These are phyloP conservation scores for Acipenser transmontanus DNA, from an alignment of 2,797 vertebrate species.

Conservation along the genomic window DNA sequence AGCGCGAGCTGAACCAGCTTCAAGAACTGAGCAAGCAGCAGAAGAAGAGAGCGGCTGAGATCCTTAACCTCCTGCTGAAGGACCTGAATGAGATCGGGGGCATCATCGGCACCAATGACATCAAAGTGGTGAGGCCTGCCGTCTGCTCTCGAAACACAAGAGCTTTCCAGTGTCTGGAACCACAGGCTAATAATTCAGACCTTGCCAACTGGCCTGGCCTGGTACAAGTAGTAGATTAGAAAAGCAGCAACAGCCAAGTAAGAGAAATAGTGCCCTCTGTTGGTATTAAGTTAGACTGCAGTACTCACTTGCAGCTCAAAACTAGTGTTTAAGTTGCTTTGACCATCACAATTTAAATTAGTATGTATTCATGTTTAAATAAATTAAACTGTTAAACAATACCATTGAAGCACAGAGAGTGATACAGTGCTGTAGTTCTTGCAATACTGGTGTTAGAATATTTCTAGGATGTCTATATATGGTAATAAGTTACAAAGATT, in stretches of 20 bases:
- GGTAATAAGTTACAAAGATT: too few relatives aligned
- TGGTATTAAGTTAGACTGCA: too few relatives aligned
- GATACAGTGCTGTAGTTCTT: neutral
- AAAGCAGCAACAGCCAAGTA: too few relatives aligned
- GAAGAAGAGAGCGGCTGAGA: constrained; percentile 82
- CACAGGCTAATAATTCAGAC: too few relatives aligned
- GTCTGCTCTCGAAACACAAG: neutral
- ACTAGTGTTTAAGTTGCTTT: too few relatives aligned
- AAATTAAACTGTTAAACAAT: neutral
- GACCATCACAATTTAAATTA: too few relatives aligned
- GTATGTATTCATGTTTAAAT: neutral
- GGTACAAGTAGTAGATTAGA: too few relatives aligned
- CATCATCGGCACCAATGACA: constrained; percentile 82
- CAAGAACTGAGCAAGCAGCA: constrained; percentile 86
- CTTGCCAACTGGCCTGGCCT: too few relatives aligned
- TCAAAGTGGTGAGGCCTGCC: constrained; percentile 68
- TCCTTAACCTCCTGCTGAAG: constrained; percentile 78
- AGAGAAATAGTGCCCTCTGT: too few relatives aligned
- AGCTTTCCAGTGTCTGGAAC: neutral
- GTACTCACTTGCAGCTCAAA: too few relatives aligned
- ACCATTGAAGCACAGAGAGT: neutral
- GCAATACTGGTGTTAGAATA: neutral
- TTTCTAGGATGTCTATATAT: too few relatives aligned
- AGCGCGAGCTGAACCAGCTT: constrained; percentile 73
- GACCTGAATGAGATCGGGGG: constrained; percentile 85